Base-by-base conservation (phyloP, 2,888 invertebrate species). In the Miltochrista miniata region DNA sequence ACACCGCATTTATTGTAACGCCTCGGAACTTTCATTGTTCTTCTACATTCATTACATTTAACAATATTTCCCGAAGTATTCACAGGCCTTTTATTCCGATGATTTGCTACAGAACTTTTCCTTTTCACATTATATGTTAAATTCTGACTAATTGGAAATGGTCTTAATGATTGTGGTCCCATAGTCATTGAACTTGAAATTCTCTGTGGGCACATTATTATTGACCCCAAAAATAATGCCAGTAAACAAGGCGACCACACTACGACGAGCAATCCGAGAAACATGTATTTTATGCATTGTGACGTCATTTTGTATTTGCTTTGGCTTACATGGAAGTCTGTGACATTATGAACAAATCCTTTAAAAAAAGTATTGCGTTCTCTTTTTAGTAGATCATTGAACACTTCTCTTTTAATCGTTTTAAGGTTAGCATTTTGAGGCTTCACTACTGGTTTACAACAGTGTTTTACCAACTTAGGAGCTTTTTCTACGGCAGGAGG, bases 201-300 rank as follows among this genome's bases (percentile, higher is more conserved):
- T 45, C 59, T 70, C 29, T 72, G 55, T 42, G 76, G 75, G 58
- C 72, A 73, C 11, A 71, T 63, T 41, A 83, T 31, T 44, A 74
- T 48, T 78, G 77, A 79, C 54, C 57, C 68, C 48, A 77, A 13
- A 38, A 58, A 53, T 42, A 73, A 51, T 30, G 62, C 49, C 37
- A 82, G 45, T 52, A 84, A 62, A 59, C 79, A 83, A 11, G 83
- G 83, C 38, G 69, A 71, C 81, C 78, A 83, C 30, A 68, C 62
- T n/a, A 81, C 51, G 47, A 75, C 33, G 24, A 71, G 61, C 1
- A 80, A 33, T 18, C 59, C 63, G 40, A 76, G 51, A 46, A 78
- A 56, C 13, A 73, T 24, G 51, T 67, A 62, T 51, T 70, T 75
- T 3, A 72, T 10, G n/a, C 44, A 42, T 24, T 10, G 42, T 61